phyloP scores from a whole-genome alignment of 1,140 invertebrate genomes.

The Anoplolepis gracilipes region DNA sequence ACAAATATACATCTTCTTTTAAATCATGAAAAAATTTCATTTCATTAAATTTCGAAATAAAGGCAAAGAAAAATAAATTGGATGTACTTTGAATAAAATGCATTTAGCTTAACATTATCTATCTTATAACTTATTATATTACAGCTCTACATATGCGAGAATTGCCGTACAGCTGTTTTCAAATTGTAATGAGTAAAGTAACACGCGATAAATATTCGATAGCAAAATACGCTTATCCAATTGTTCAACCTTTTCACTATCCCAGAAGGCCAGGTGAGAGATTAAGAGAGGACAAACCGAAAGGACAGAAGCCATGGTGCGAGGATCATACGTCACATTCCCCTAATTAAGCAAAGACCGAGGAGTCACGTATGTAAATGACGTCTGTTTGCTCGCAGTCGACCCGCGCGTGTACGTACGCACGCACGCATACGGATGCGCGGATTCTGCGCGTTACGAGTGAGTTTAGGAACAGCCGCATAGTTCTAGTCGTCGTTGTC shows the following conservation, averaged over 20 bases:
- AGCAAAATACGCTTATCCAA: background rate
- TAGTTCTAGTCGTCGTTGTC: conserved; percentile 38
- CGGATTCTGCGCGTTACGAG: conserved; percentile 11
- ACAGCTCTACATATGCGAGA: background rate
- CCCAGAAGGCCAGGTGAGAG: background rate
- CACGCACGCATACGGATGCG: conserved; percentile 35
- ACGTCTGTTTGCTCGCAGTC: conserved; percentile 66
- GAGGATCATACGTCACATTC: conserved; percentile 55
- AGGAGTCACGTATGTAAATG: conserved; percentile 73
- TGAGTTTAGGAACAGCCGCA: conserved; percentile 37
- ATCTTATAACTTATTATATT: background rate
- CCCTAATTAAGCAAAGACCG: conserved; percentile 74
- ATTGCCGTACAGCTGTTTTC: background rate
- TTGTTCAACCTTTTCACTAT: background rate
- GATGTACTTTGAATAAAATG: too few species aligned
- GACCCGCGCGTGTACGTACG: conserved; percentile 44
- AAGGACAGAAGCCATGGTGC: conserved; percentile 16
- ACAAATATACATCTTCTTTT: background rate
- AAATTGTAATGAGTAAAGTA: background rate
- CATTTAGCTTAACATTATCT: too few species aligned
- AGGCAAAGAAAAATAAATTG: too few species aligned
- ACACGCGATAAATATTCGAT: background rate
- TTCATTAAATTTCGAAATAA: background rate
- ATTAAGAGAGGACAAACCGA: background rate
- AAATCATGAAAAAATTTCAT: background rate